Evolutionary conservation across 2,888 invertebrate species (phyloP).

Genomic region (Oegoconia quadripuncta): DNA sequence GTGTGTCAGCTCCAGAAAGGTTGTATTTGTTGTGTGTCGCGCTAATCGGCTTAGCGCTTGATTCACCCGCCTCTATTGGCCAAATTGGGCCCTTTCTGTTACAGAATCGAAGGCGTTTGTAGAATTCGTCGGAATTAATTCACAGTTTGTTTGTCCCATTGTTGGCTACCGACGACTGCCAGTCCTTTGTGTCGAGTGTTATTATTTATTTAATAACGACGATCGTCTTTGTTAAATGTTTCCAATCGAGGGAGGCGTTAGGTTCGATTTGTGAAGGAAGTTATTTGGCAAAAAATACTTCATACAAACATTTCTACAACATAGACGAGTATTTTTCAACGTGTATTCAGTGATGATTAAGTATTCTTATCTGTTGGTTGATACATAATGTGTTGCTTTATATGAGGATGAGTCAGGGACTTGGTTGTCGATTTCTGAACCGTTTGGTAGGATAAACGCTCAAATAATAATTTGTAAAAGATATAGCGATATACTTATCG

Average conservation of each 20-base stretch:
- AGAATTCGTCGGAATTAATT: slow-evolving; percentile 75
- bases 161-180: slow-evolving; percentile 60
- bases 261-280: slow-evolving; percentile 30
- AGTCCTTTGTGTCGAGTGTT: slow-evolving; percentile 52
- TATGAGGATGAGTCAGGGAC: too few species aligned
- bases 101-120: slow-evolving; percentile 66
- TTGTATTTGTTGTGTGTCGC: slow-evolving; percentile 66
- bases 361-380: too few species aligned
- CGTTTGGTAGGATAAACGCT: too few species aligned
- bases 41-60: slow-evolving; percentile 72
- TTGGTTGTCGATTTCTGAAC: too few species aligned
- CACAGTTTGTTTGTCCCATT: slow-evolving; percentile 71
- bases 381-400: too few species aligned
- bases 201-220: slow-evolving; percentile 75
- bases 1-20: slow-evolving; percentile 50
- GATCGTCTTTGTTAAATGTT: slow-evolving; percentile 57
- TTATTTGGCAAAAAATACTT: slow-evolving; percentile 25
- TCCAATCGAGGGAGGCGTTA: slow-evolving; percentile 57
- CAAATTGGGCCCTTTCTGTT: slow-evolving; percentile 34
- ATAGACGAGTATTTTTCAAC: too few species aligned
- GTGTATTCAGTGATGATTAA: too few species aligned
- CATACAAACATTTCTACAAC: not conserved
- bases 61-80: slow-evolving; percentile 48
- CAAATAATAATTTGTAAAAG: too few species aligned
- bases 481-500: too few species aligned